Percentiles rank a stretch among this genome's conserved stretches.
Conservation (phyloP, 2,113 vertebrate species). For the Ia io region DNA sequence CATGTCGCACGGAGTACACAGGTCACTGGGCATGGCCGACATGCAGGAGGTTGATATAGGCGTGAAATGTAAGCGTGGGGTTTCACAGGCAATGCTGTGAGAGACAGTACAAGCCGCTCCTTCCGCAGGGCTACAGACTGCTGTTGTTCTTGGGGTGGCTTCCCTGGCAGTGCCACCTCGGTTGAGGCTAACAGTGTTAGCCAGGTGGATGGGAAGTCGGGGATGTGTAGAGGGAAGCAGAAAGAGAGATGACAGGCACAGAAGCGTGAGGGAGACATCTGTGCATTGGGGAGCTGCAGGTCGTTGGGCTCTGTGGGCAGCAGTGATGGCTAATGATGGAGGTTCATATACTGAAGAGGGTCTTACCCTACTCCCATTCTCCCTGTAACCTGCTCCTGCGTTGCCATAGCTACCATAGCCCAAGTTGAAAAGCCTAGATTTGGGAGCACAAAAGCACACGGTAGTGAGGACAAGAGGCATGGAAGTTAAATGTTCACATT, state of each 20-base stretch:
- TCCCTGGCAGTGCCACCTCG: neutral
- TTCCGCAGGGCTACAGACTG: neutral
- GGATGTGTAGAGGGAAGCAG: neutral
- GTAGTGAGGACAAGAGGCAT: neutral
- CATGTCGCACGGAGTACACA: accelerated
- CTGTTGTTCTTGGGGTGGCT: neutral
- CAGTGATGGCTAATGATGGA: neutral
- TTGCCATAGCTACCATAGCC: neutral
- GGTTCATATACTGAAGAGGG: too few relatives aligned
- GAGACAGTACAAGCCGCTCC: accelerated
- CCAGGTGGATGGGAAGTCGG: neutral
- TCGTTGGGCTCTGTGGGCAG: neutral
- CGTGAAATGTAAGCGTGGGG: accelerated
- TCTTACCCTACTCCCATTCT: neutral
- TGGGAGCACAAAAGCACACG: neutral
- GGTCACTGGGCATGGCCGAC: neutral
- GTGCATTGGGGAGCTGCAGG: neutral
- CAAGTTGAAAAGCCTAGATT: neutral
- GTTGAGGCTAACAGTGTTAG: neutral
- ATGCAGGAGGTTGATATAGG: neutral
- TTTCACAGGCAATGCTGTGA: accelerated
- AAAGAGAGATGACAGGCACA: neutral
- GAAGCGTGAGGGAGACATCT: neutral
- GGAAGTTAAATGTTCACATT: neutral
- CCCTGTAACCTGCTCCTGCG: neutral